Evolutionary conservation across 2,113 vertebrate species (phyloP), one percentile per base, ranked within the genome.

Genomic region (Clupea harengus): DNA sequence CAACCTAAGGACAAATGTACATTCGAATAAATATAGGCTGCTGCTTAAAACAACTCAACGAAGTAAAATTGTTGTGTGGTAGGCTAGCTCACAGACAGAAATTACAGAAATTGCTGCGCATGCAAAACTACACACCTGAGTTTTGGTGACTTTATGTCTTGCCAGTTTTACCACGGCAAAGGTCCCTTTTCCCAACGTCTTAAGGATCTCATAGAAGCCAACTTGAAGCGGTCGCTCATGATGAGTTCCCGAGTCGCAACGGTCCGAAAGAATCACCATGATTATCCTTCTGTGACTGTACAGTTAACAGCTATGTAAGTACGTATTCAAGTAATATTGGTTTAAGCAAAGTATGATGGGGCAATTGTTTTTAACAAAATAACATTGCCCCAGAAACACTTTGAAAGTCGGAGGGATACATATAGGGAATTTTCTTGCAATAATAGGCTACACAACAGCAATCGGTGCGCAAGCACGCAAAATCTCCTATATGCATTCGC

Each of bases 131-230:
- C 72, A 39, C 28, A 95, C 96, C 96, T 96, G 95, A 86, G 95
- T 97, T 92, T 96, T 96, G 89, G 96, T 96, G 93, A 97, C 95
- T 91, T 95, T 95, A 90, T 97, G 96, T 88, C 95, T 91, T 83
- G 94, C 96, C 93, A 96, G 95, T 93, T 97, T 96, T 87, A 97
- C 96, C 90, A 96, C 96, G 2, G 96, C 96, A 93, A 96, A 96
- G 93, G 95, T 96, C 89, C 96, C 96, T 92, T 96, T 96, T 86
- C 96, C 96, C 92, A 96, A 91, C 45, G 96, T 96, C 91, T 94
- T 94, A 90, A 96, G 95, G 91, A 96, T 95, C 88, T 96, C 95
- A 92, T 96, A 96, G 91, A 97, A 96, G 85, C 96, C 96, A 89
- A 96, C 95, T 91, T 95, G 95, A 88, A 96, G 95, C 86, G 95